Conservation (phyloP, 2,797 vertebrate genomes). For the Falco novaeseelandiae region DNA sequence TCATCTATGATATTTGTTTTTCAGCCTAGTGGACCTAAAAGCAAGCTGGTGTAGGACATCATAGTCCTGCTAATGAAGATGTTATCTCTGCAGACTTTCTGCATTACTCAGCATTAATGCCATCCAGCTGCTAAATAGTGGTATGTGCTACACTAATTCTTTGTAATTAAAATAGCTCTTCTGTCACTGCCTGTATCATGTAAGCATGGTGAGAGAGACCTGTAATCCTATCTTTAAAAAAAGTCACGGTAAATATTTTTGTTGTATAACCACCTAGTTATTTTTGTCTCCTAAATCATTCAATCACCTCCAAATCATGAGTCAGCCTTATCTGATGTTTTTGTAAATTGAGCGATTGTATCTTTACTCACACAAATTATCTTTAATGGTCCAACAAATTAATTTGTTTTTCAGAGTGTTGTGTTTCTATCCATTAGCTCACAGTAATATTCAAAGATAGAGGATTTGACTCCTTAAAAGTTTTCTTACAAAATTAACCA, state of each 20-base stretch:
- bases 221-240: conserved; percentile 24
- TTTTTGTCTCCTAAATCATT: background rate
- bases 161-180: conserved; percentile 67
- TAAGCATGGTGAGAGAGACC: background rate
- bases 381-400: background rate
- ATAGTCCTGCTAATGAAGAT: background rate
- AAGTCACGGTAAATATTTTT: conserved; percentile 21
- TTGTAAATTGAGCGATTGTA: background rate
- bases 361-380: background rate
- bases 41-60: background rate
- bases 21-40: background rate
- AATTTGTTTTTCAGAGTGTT: background rate
- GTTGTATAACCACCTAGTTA: background rate
- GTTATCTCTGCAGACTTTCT: conserved; percentile 16
- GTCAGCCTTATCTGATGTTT: background rate
- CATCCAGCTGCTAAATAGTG: background rate
- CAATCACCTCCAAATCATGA: too few species aligned
- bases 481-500: background rate
- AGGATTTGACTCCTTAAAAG: background rate
- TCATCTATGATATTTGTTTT: background rate
- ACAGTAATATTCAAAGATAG: background rate
- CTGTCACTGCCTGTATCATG: conserved; percentile 43
- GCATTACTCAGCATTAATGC: background rate
- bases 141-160: conserved; percentile 33
- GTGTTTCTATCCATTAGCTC: background rate